A percentile compares a stretch with the other conserved stretches of the same genome.
These are phyloP conservation scores for Hololepta plana DNA, from an alignment of 2,888 invertebrate genomes.

Conservation along the genomic window DNA sequence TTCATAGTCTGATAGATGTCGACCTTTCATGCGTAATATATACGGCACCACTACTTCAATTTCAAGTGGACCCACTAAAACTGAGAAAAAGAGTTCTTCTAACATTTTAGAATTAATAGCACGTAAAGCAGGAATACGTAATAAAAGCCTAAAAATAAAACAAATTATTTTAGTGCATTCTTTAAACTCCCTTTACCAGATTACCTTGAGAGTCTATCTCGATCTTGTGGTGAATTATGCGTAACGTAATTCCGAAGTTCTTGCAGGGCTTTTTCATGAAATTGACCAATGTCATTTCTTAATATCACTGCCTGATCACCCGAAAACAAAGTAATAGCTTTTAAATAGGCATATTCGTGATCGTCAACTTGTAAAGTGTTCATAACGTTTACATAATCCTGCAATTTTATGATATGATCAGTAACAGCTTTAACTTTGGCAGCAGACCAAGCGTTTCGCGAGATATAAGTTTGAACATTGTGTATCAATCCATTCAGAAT, in stretches of 20 bases:
- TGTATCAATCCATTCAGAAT: conserved; percentile 68
- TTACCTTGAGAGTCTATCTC: conserved; percentile 35
- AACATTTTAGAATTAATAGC: conserved; percentile 57
- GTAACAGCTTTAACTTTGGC: conserved; percentile 50
- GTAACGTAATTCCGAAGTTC: conserved; percentile 33
- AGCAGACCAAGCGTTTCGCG: conserved; percentile 59
- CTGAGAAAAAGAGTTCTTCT: conserved; percentile 86
- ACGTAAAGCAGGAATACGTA: conserved; percentile 53
- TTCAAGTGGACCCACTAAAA: conserved; percentile 80
- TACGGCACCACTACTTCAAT: conserved; percentile 92
- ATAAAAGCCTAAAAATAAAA: conserved; percentile 31
- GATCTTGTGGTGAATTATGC: conserved; percentile 27
- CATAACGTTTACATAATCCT: conserved; percentile 53
- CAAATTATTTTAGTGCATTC: conserved; percentile 5
- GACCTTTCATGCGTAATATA: conserved; percentile 51
- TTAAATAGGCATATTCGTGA: conserved; percentile 74
- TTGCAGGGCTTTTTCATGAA: conserved; percentile 43
- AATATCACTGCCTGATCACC: conserved; percentile 33
- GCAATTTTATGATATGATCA: conserved; percentile 62
- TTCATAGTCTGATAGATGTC: too few species aligned
- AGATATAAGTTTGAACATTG: conserved; percentile 58
- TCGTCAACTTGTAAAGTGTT: conserved; percentile 59
- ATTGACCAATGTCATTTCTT: conserved; percentile 34
- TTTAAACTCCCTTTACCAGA: too few species aligned
- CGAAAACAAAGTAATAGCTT: conserved; percentile 53